Evolutionary conservation across 2,113 vertebrate genomes (phyloP).

Genomic region (Cyprinus carpio): DNA sequence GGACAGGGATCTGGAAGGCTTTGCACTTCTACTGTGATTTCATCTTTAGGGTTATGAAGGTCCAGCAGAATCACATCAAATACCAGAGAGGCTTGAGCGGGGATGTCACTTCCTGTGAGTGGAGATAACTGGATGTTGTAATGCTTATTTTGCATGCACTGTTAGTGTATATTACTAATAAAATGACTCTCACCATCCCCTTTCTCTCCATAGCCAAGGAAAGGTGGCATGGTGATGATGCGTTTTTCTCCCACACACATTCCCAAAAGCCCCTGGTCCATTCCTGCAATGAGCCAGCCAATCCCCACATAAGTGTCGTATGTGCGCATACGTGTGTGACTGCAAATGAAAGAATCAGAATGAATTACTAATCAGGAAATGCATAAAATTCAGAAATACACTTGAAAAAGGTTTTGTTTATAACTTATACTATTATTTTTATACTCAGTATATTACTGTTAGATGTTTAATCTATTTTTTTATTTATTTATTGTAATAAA

Average conservation of each 20-base stretch:
- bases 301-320: conserved; percentile 97
- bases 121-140: conserved; percentile 4
- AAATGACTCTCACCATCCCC: conserved; percentile 83
- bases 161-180: background rate
- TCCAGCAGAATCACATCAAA: conserved; percentile 93
- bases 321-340: conserved; percentile 93
- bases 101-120: conserved; percentile 89
- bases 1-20: conserved; percentile 79
- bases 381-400: background rate
- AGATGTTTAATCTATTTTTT: background rate
- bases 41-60: conserved; percentile 94
- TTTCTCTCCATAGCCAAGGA: conserved; percentile 91
- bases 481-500: too few species aligned
- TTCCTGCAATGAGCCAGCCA: conserved; percentile 96
- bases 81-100: conserved; percentile 91
- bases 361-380: background rate
- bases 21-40: conserved; percentile 82
- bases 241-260: conserved; percentile 96
- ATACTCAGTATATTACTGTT: background rate
- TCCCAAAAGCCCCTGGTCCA: conserved; percentile 95
- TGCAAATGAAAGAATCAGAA: conserved; percentile 56
- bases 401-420: background rate
- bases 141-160: background rate
- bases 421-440: background rate
- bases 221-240: conserved; percentile 90